Percentiles rank a stretch among this genome's conserved stretches.
These are phyloP conservation scores for Scomber japonicus DNA, from an alignment of 2,113 vertebrate species.

Conservation along the genomic window DNA sequence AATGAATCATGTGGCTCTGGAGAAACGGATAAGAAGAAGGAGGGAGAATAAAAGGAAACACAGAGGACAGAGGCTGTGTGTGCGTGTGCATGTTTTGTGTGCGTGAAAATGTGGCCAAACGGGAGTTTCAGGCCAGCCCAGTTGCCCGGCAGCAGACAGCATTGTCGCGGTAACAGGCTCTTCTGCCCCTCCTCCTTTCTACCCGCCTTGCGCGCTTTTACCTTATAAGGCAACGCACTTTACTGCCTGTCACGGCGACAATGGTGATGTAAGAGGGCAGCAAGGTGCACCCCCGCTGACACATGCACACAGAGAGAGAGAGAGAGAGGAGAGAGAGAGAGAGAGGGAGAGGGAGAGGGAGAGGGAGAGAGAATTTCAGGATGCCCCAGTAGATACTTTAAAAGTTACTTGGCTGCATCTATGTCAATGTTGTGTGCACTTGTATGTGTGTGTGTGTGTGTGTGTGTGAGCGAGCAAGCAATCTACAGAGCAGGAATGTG, in stretches of 20 bases:
- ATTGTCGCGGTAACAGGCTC: constrained; percentile 79
- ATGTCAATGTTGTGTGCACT: background rate
- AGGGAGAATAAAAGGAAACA: background rate
- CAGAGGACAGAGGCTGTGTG: background rate
- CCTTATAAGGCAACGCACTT: constrained; percentile 83
- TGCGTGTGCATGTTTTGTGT: background rate
- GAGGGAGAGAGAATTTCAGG: too few relatives aligned
- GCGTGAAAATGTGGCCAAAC: constrained; percentile 72
- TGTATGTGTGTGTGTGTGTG: constrained; percentile 5
- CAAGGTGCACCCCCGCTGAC: constrained; percentile 64
- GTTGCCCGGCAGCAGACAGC: constrained; percentile 76
- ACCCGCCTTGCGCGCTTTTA: constrained; percentile 64
- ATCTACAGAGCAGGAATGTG: constrained; percentile 43
- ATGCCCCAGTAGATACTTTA: too few relatives aligned
- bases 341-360: too few relatives aligned
- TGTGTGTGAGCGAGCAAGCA: too few relatives aligned
- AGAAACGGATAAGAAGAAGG: background rate
- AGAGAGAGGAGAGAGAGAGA: too few relatives aligned
- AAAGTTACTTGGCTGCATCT: constrained; percentile 12
- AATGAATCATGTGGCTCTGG: background rate
- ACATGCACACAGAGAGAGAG: constrained; percentile 22
- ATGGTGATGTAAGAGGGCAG: constrained; percentile 74
- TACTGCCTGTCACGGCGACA: constrained; percentile 73
- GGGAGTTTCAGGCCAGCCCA: constrained; percentile 76
- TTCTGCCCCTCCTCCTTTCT: constrained; percentile 71